phyloP scores from a whole-genome alignment of 2,113 vertebrate genomes.

The Athene noctua region DNA sequence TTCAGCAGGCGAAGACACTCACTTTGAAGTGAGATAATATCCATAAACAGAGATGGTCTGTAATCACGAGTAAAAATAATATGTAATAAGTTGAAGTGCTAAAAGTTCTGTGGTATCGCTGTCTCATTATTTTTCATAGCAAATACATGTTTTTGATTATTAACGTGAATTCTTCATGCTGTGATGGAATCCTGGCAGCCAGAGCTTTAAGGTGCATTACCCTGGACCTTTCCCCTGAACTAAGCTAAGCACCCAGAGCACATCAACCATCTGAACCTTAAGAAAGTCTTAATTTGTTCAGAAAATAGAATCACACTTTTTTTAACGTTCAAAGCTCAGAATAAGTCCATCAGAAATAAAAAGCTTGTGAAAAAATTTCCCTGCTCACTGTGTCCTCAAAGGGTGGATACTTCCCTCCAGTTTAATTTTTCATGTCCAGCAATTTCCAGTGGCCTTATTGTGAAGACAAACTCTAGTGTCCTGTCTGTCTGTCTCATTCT shows the following conservation, averaged over 20 bases:
- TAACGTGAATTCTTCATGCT: background rate
- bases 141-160: background rate
- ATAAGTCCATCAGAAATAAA: background rate
- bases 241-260: background rate
- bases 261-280: background rate
- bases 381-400: background rate
- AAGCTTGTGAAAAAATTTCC: background rate
- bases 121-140: background rate
- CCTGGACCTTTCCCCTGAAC: background rate
- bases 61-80: background rate
- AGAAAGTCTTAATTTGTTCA: background rate
- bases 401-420: background rate
- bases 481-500: background rate
- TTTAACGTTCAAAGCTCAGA: background rate
- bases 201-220: background rate
- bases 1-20: background rate
- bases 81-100: background rate
- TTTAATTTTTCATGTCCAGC: background rate
- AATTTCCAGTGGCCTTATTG: background rate
- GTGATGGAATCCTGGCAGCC: background rate
- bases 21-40: background rate
- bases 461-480: background rate
- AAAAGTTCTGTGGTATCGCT: background rate
- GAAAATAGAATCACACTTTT: background rate
- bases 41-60: background rate